A percentile compares a stretch with the other conserved stretches of the same genome.
These are phyloP conservation scores for Nymphalis urticae DNA, from an alignment of 2,888 invertebrate genomes.

Conservation along the genomic window DNA sequence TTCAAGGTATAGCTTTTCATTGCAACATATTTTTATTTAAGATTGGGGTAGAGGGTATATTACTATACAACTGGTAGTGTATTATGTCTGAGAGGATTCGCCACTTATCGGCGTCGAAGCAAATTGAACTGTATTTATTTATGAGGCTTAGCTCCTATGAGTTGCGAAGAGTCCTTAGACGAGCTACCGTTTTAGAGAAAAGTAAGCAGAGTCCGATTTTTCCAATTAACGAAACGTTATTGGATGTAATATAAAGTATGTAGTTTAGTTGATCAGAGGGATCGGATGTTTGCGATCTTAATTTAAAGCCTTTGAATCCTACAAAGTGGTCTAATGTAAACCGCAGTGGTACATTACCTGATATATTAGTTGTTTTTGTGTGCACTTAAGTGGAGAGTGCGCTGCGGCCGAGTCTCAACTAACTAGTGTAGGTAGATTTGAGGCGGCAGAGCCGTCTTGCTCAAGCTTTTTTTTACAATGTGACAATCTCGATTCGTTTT, in stretches of 20 bases:
- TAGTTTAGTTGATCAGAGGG: conserved; percentile 1
- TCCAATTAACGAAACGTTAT: background rate
- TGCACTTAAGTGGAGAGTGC: conserved; percentile 41
- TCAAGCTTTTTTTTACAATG: conserved; percentile 74
- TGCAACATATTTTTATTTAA: conserved; percentile 24
- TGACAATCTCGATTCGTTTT: conserved; percentile 75
- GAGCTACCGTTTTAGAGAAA: background rate
- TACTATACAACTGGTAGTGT: conserved; percentile 20
- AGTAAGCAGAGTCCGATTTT: background rate
- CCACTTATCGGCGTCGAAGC: conserved; percentile 19
- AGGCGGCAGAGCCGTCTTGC: conserved; percentile 51
- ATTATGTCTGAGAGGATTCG: conserved; percentile 7
- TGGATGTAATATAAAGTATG: background rate
- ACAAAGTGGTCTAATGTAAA: too few species aligned
- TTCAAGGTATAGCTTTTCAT: conserved; percentile 18
- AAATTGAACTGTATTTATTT: conserved; percentile 35
- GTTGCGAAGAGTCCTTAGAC: conserved; percentile 16
- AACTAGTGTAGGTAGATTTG: conserved; percentile 37
- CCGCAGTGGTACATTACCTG: conserved; percentile 15
- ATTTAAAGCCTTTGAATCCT: conserved; percentile 1
- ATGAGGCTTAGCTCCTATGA: conserved; percentile 19
- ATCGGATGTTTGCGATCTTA: conserved; percentile 4
- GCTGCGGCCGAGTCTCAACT: conserved; percentile 50
- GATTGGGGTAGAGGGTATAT: conserved; percentile 34
- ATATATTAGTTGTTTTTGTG: conserved; percentile 37